phyloP scores from a whole-genome alignment of 2,113 vertebrate species.

The Geococcyx californianus region DNA sequence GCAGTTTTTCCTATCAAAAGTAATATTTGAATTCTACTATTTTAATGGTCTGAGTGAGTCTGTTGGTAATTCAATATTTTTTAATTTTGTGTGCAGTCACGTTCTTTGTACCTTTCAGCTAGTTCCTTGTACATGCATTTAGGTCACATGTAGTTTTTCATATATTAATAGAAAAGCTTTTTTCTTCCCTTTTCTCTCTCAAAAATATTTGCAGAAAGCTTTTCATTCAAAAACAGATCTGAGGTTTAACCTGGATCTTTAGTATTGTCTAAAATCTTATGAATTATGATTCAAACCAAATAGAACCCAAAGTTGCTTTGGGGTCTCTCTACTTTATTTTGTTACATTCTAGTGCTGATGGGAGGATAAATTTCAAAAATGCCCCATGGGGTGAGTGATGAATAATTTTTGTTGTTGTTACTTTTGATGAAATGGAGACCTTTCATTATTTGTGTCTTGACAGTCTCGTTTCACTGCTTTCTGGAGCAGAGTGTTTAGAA shows the following conservation, averaged over 20 bases:
- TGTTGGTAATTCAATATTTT: background rate
- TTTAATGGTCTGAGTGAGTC: constrained; percentile 7
- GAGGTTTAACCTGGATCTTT: background rate
- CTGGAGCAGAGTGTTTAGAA: background rate
- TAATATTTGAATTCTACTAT: background rate
- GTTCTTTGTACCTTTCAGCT: background rate
- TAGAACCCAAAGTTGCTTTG: background rate
- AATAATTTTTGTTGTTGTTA: background rate
- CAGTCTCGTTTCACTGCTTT: background rate
- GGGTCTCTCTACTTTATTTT: background rate
- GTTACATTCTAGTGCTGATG: background rate
- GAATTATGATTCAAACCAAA: background rate
- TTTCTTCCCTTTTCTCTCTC: background rate
- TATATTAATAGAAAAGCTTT: background rate
- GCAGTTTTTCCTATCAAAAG: constrained; percentile 35
- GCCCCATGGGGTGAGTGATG: background rate
- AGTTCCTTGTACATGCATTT: background rate
- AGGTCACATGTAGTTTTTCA: background rate
- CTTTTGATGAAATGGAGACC: background rate
- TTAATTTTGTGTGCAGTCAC: background rate
- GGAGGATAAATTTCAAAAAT: background rate
- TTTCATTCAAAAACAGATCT: background rate
- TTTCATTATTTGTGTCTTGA: background rate
- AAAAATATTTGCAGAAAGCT: background rate
- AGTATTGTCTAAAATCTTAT: background rate